Percentiles rank a stretch among this genome's conserved stretches.
phyloP scores from a whole-genome alignment of 1,140 invertebrate species.

The Drosophila persimilis region DNA sequence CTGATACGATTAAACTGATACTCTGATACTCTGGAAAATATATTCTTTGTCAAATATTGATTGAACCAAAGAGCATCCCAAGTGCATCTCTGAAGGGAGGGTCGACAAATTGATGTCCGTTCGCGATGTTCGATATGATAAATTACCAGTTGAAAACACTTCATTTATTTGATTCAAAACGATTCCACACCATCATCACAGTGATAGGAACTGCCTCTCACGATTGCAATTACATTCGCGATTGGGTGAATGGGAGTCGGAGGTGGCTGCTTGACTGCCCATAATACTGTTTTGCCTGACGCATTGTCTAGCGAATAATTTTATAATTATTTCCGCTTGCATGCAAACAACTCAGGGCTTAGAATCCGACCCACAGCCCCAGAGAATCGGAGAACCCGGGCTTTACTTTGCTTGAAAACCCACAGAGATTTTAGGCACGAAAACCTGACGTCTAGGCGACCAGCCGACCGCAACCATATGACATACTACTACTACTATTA shows the following conservation, averaged over 20 bases:
- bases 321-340: constrained; percentile 73
- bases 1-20: too few relatives aligned
- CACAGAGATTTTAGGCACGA: background rate
- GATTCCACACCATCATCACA: too few relatives aligned
- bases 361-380: constrained; percentile 23
- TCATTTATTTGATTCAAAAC: too few relatives aligned
- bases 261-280: constrained; percentile 11
- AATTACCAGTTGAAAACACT: too few relatives aligned
- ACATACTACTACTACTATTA: constrained; percentile 21
- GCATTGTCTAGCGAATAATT: constrained; percentile 51
- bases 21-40: too few relatives aligned
- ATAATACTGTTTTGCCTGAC: background rate
- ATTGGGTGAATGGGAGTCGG: constrained; percentile 13
- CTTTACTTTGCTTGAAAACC: background rate
- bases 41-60: too few relatives aligned
- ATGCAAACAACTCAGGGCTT: constrained; percentile 47
- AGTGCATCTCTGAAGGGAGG: too few relatives aligned
- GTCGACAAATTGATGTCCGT: too few relatives aligned
- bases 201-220: too few relatives aligned
- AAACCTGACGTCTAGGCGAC: background rate
- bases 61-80: too few relatives aligned
- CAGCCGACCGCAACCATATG: constrained; percentile 39
- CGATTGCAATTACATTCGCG: background rate
- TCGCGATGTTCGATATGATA: too few relatives aligned
- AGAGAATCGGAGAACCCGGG: background rate